Conservation (phyloP, 2,888 invertebrate species). For the Agriopis aurantiaria region DNA sequence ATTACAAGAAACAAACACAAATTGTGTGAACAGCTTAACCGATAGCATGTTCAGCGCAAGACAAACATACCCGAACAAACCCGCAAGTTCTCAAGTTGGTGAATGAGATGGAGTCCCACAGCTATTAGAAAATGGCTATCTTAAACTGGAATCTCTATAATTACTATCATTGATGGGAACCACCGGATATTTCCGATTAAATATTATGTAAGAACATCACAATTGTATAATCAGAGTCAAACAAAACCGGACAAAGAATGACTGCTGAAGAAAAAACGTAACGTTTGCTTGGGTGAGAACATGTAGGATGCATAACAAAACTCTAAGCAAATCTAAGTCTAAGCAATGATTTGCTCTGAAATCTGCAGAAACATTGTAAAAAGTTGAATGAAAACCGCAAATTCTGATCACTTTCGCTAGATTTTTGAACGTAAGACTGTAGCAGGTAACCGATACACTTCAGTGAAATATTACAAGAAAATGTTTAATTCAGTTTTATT, state of each 20-base stretch:
- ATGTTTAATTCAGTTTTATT: too few species aligned
- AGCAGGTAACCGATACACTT: too few species aligned
- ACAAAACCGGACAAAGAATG: neutral
- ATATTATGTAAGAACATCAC: slow-evolving; percentile 20
- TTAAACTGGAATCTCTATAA: slow-evolving; percentile 31
- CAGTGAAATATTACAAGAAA: too few species aligned
- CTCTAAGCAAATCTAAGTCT: too few species aligned
- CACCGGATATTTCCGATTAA: slow-evolving; percentile 26
- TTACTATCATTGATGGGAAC: slow-evolving; percentile 11
- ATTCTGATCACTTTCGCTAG: too few species aligned
- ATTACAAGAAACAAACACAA: slow-evolving; percentile 51
- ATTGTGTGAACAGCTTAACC: slow-evolving; percentile 44
- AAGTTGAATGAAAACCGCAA: too few species aligned
- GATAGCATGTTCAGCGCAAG: slow-evolving; percentile 18
- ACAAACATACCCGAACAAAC: slow-evolving; percentile 31
- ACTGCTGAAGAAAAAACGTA: neutral
- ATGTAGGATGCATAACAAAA: neutral
- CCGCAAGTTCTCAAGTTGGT: neutral
- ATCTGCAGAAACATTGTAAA: too few species aligned
- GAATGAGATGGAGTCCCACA: slow-evolving; percentile 21
- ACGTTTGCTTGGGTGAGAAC: neutral
- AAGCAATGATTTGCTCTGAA: too few species aligned
- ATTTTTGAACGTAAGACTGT: too few species aligned
- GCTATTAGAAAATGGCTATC: slow-evolving; percentile 31
- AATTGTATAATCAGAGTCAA: slow-evolving; percentile 12